A percentile compares a stretch with the other conserved stretches of the same genome.
Conservation (phyloP, 2,797 vertebrate genomes). For the Thamnophis elegans region DNA sequence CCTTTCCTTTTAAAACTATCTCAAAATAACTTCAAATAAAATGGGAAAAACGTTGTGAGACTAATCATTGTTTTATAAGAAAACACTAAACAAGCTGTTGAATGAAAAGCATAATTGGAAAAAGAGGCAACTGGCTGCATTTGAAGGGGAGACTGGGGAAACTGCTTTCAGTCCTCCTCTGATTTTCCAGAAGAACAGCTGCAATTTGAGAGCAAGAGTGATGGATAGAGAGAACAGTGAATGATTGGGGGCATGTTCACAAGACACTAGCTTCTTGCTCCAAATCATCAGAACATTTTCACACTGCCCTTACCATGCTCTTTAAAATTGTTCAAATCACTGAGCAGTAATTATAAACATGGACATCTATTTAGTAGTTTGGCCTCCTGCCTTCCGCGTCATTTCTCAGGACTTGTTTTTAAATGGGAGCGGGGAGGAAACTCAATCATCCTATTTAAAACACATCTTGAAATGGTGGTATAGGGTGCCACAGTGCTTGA, state of each 20-base stretch:
- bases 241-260: background rate
- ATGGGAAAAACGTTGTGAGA: background rate
- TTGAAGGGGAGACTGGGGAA: background rate
- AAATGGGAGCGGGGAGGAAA: background rate
- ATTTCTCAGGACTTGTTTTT: background rate
- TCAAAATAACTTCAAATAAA: slow-evolving; percentile 47
- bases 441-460: background rate
- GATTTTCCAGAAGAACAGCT: background rate
- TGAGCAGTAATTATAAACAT: background rate
- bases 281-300: background rate
- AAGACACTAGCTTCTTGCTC: background rate
- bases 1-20: slow-evolving; percentile 35
- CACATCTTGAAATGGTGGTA: background rate
- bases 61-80: background rate
- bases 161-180: background rate
- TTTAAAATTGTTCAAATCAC: background rate
- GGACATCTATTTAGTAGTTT: background rate
- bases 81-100: background rate
- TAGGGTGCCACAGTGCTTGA: background rate
- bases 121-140: background rate
- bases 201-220: background rate
- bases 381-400: background rate
- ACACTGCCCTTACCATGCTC: background rate
- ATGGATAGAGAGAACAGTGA: background rate
- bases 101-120: background rate